Evolutionary conservation across 1,140 invertebrate species (phyloP), one percentile per base, ranked within the genome.

Genomic region (Pinna nobilis): DNA sequence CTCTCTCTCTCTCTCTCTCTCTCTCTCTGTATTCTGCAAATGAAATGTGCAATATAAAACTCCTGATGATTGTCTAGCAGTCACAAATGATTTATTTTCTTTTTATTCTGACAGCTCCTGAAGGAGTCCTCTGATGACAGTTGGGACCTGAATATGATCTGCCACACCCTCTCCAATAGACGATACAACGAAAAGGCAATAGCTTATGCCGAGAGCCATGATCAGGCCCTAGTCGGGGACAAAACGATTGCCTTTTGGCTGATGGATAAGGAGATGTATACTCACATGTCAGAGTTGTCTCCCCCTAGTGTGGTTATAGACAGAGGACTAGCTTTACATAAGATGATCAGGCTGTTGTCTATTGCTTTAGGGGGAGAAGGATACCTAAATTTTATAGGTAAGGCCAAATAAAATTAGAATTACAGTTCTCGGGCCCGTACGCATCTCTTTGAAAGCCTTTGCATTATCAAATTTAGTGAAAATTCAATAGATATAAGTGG

Each of bases 221-320:
- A 99, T 89, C 97, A 98, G 91, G 98, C 98, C 20, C 90, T 99
- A 13, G 98, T 99, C 1, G 96, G 97, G 1, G 98, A 99, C 89
- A 99, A 99, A 89, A 99, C 98, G 0, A 93, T 99, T 41, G 97
- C 98, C 1, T 99, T 99, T 90, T 99, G 98, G 98, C 89, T 99
- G 55, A 99, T 99, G 98, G 98, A 99, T 89, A 98, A 98, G 84
- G 96, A 98, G 85, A 99, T 99, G 97, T 99, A 99, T 85, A 94
- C 94, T 0, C 93, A 96, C 86, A 99, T 99, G 97, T 97, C 96
- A 35, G 91, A 90, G 0, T 1, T 94, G 2, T 95, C 94, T n/a
- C 86, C 84, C 23, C 79, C 85, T 9, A 90, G 92, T 74, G 76
- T 93, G 0, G 92, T 97, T 28, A 94, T 99, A 55, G 95, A 95